Evolutionary conservation across 2,797 vertebrate species (phyloP).

Genomic region (Toxotes lorentzi): DNA sequence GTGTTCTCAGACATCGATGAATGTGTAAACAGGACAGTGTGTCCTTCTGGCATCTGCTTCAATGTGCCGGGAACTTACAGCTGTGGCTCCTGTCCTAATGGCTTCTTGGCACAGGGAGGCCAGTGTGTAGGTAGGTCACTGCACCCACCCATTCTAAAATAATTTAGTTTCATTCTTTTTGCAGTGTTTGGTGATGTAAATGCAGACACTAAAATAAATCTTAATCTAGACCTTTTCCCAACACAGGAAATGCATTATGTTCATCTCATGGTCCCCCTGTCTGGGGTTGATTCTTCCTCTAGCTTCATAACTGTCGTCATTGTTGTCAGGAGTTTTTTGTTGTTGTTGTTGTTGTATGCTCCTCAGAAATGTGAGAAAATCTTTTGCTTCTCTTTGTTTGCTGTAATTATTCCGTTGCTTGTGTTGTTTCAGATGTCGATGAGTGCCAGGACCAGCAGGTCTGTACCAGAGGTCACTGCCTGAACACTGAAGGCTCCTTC

Average conservation of each 20-base stretch:
- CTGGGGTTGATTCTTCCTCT: too few relatives aligned
- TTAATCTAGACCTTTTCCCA: too few relatives aligned
- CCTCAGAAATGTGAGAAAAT: not conserved
- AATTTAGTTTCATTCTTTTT: too few relatives aligned
- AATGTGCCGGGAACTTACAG: conserved; percentile 91
- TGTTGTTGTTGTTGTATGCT: not conserved
- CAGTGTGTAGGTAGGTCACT: conserved; percentile 90
- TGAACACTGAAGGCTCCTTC: conserved; percentile 94
- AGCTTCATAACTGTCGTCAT: too few relatives aligned
- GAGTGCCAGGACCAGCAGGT: conserved; percentile 90
- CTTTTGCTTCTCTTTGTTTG: not conserved
- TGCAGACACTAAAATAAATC: too few relatives aligned
- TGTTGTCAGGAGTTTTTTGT: too few relatives aligned
- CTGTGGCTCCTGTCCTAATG: conserved; percentile 89
- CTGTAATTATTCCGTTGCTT: conserved; percentile 11
- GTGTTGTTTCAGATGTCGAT: conserved; percentile 87
- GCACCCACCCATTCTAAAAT: not conserved
- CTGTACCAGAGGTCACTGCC: conserved; percentile 91
- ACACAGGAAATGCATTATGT: too few relatives aligned
- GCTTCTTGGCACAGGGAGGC: conserved; percentile 90
- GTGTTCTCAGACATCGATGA: conserved; percentile 88
- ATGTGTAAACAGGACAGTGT: conserved; percentile 85
- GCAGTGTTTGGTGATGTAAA: too few relatives aligned
- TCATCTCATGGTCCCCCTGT: too few relatives aligned
- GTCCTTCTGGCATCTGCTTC: conserved; percentile 90